A percentile compares a stretch with the other conserved stretches of the same genome.
phyloP scores from a whole-genome alignment of 2,888 invertebrate species.

The Stenodera caucasica region DNA sequence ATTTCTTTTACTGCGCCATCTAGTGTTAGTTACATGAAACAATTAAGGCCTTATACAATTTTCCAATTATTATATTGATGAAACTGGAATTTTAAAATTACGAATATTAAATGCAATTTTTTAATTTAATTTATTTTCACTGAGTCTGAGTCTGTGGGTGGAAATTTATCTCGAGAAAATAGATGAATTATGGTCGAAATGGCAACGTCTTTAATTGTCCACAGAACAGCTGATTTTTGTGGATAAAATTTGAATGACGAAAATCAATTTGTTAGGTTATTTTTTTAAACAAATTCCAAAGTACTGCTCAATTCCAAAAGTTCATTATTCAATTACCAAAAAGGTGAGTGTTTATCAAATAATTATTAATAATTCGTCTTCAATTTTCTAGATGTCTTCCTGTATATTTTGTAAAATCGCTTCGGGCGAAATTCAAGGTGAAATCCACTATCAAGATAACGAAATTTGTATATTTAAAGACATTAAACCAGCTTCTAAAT shows the following conservation, averaged over 20 bases:
- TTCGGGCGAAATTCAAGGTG: constrained; percentile 62
- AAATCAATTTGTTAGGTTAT: neutral
- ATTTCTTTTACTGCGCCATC: no score
- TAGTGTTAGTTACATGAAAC: no score
- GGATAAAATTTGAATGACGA: neutral
- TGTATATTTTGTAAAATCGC: constrained; percentile 80
- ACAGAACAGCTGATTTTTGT: no score
- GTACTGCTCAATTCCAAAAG: neutral
- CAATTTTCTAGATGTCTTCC: constrained; percentile 32
- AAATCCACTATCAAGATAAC: constrained; percentile 72
- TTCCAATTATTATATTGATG: no score
- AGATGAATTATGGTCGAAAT: no score
- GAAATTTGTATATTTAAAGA: constrained; percentile 79
- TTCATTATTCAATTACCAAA: neutral
- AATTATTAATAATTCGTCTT: neutral
- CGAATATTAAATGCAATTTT: no score
- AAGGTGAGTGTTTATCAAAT: neutral
- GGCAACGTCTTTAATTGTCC: no score
- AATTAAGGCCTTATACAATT: no score
- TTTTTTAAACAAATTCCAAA: neutral
- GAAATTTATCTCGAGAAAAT: no score
- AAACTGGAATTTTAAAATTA: no score
- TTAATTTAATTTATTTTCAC: no score
- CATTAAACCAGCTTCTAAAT: constrained; percentile 76
- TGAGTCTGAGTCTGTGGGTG: no score